phyloP scores from a whole-genome alignment of 1,140 invertebrate genomes.

The Nasonia longicornis region DNA sequence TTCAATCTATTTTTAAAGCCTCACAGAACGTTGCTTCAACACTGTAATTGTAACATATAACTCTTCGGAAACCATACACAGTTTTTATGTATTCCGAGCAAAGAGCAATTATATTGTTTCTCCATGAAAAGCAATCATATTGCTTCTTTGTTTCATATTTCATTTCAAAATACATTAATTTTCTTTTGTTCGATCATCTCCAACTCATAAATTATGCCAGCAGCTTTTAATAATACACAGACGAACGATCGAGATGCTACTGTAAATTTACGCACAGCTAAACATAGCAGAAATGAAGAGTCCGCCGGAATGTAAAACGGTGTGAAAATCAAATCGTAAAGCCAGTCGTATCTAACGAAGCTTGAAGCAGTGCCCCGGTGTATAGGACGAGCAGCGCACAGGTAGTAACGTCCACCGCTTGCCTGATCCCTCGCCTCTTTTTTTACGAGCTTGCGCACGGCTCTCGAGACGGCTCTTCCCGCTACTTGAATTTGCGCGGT shows the following conservation, averaged over 20 bases:
- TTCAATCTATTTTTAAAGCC: neutral
- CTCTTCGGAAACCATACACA: no score
- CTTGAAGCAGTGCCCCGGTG: neutral
- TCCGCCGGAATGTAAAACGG: neutral
- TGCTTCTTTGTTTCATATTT: no score
- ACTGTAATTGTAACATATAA: no score
- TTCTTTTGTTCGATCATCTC: neutral
- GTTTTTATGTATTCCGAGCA: no score
- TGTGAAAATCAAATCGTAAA: slow-evolving; percentile 4
- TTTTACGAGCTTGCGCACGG: neutral
- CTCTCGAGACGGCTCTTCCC: neutral
- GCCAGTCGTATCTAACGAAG: neutral
- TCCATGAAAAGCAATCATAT: no score
- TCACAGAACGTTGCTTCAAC: neutral
- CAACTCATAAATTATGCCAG: neutral
- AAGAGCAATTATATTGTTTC: no score
- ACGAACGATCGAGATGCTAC: neutral
- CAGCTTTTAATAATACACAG: neutral
- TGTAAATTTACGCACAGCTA: neutral
- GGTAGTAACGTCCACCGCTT: neutral
- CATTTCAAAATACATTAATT: no score
- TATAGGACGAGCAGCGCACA: neutral
- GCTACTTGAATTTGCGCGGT: neutral
- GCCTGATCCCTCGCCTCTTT: neutral
- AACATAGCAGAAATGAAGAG: neutral